phyloP scores from a whole-genome alignment of 2,797 vertebrate species.

The Sebastes variabilis region DNA sequence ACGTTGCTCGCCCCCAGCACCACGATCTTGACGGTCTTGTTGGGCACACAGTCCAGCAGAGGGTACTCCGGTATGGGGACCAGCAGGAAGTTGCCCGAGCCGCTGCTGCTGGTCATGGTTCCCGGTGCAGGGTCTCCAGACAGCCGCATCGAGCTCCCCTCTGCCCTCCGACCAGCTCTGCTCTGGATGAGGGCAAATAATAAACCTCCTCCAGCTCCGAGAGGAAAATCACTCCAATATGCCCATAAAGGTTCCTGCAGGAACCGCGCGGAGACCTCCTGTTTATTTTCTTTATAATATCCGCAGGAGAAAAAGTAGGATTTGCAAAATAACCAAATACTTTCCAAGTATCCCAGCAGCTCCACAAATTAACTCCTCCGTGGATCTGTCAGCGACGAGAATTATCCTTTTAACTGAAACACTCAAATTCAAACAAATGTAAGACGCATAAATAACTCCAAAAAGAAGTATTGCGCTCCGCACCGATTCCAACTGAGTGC shows the following conservation, averaged over 20 bases:
- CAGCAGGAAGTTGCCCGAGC: constrained; percentile 89
- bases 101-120: constrained; percentile 89
- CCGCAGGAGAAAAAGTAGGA: too few species aligned
- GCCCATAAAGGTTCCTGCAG: neutral
- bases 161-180: constrained; percentile 21
- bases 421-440: too few species aligned
- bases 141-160: constrained; percentile 79
- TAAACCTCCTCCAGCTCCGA: neutral
- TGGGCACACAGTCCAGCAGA: constrained; percentile 86
- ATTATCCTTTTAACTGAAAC: neutral
- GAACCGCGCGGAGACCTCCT: neutral
- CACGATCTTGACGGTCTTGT: constrained; percentile 92
- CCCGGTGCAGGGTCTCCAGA: constrained; percentile 72
- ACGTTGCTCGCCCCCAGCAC: constrained; percentile 91
- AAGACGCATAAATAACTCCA: neutral
- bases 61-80: constrained; percentile 93
- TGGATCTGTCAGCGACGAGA: neutral
- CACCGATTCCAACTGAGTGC: constrained; percentile 21
- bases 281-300: neutral
- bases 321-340: neutral
- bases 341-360: neutral
- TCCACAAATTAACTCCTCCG: neutral
- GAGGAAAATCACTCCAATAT: neutral
- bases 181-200: neutral
- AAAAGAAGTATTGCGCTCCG: neutral